phyloP scores from a whole-genome alignment of 2,888 invertebrate species.

The Limenitis camilla region DNA sequence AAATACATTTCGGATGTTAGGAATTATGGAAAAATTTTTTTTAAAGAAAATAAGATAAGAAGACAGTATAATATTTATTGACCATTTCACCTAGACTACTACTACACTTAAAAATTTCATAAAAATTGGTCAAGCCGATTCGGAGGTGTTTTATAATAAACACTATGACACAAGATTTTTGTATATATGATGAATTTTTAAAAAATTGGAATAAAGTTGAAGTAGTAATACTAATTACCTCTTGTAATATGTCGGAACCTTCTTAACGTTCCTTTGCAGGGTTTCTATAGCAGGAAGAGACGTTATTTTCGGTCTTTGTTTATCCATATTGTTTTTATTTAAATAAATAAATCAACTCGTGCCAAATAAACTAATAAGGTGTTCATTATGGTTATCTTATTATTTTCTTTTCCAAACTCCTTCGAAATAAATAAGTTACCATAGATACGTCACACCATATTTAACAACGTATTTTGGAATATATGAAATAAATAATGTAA shows the following conservation, averaged over 20 bases:
- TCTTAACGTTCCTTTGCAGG: constrained; percentile 53
- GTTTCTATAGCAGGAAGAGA: constrained; percentile 59
- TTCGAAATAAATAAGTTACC: not conserved
- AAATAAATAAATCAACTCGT: not conserved
- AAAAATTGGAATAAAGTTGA: too few species aligned
- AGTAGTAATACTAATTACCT: too few species aligned
- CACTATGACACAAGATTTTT: not conserved
- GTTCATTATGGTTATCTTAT: too few species aligned
- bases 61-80: too few species aligned
- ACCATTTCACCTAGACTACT: too few species aligned
- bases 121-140: too few species aligned
- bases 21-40: not conserved
- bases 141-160: too few species aligned
- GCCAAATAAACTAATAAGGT: too few species aligned
- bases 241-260: constrained; percentile 42
- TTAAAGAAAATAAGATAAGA: too few species aligned
- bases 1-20: not conserved
- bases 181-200: not conserved
- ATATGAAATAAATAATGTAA: not conserved
- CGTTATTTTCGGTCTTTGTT: constrained; percentile 28
- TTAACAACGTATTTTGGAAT: not conserved
- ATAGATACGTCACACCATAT: not conserved
- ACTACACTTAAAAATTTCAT: too few species aligned
- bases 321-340: constrained; percentile 11
- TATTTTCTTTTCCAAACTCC: too few species aligned